Conservation (phyloP, 2,888 invertebrate genomes). For the Cinara cedri region DNA sequence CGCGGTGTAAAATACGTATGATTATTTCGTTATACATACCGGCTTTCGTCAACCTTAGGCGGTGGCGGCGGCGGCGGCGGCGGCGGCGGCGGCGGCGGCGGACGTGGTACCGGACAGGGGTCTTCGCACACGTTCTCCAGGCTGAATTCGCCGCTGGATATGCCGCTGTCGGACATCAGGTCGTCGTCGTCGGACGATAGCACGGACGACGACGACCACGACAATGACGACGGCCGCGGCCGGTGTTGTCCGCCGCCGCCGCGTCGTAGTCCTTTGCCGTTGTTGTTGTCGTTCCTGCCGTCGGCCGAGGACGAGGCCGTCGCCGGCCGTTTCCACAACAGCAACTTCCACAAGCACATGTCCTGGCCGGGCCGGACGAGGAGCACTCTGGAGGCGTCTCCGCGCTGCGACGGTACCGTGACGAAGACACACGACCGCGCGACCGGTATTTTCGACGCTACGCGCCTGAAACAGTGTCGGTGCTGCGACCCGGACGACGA, state of each 20-base stretch:
- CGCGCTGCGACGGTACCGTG: no score
- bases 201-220: background rate
- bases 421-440: no score
- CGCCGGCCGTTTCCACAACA: slow-evolving; percentile 8
- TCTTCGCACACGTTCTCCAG: slow-evolving; percentile 47
- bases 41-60: background rate
- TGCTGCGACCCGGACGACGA: background rate
- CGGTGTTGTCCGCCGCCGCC: no score
- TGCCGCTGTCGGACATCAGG: slow-evolving; percentile 35
- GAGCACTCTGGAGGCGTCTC: background rate
- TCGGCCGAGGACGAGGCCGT: background rate
- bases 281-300: no score
- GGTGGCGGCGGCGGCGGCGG: background rate
- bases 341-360: slow-evolving; percentile 48
- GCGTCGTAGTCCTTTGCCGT: no score
- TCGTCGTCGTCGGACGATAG: slow-evolving; percentile 8
- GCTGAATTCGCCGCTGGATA: slow-evolving; percentile 47
- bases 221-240: background rate
- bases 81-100: background rate
- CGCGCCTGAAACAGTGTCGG: no score
- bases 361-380: background rate
- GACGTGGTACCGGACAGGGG: background rate
- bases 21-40: no score
- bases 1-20: no score
- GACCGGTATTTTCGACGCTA: no score